Base-by-base conservation (phyloP, 1,140 invertebrate genomes). In the Proales similis region DNA sequence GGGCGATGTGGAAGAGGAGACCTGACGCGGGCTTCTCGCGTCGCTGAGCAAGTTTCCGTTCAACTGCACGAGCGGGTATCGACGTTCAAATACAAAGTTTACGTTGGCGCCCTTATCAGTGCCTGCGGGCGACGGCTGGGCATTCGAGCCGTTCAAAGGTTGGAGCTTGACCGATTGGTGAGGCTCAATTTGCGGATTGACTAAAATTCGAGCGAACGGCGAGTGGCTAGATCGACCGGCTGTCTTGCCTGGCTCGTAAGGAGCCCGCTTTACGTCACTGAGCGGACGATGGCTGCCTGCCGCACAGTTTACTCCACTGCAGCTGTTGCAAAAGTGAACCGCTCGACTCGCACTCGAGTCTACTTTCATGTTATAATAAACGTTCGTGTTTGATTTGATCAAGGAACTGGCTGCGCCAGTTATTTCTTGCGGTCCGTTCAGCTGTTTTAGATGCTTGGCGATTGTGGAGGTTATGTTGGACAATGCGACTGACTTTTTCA, bases 341-440 rank as follows among this genome's bases (percentile, higher is more conserved):
- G 57, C 57, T 45, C 39, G 36, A 12, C 33, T 24, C 17, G 39
- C 33, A 6, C 29, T 33, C 7, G 39, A 29, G 39, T 61, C 57
- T 19, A 61, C 39, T 61, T 45, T 45, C 9, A 61, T 17, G 47
- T 61, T 61, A n/a, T 45, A 61, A 30, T 61, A 61, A 20, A 61
- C 39, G 14, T 61, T 45, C 7, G 57, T 61, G 20, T 17, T 61
- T 0, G 57, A 61, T 29, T 45, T 45, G 26, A 61, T 45, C 7
- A 61, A n/a, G 0, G 39, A 45, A n/a, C 57, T 46, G 7, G 57
- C 39, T 4, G 47, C 57, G 26, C 57, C 51, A 42, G 39, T 57
- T 19, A 27, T 57, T 20, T 57, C 51, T 26, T 46, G 43, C 14
- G 39, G 39, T 19, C 33, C 14, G 9, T 36, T 9, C 33, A 14